These are phyloP conservation scores for Esox masquinongy DNA, from an alignment of 2,797 vertebrate genomes.

Conservation along the genomic window DNA sequence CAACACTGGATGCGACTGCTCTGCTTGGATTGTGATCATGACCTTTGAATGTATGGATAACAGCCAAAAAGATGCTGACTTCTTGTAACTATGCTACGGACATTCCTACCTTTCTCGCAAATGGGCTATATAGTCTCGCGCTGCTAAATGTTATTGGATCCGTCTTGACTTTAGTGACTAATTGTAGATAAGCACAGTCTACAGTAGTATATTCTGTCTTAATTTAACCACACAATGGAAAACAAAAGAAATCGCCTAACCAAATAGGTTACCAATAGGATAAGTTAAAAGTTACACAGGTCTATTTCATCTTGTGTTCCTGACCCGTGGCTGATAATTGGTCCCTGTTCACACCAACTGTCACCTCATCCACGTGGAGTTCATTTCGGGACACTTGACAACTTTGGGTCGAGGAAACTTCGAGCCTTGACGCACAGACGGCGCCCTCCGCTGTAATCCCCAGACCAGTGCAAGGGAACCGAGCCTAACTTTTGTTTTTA, in stretches of 20 bases:
- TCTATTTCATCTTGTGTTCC: neutral
- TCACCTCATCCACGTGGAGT: conserved; percentile 59
- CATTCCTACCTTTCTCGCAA: neutral
- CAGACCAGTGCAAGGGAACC: neutral
- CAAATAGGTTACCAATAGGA: neutral
- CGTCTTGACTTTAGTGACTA: neutral
- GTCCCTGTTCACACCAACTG: conserved; percentile 23
- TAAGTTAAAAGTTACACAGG: neutral
- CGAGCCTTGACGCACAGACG: neutral
- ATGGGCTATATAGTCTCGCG: neutral
- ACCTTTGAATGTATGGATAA: conserved; percentile 21
- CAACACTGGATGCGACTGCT: conserved; percentile 18
- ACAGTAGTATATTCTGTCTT: neutral
- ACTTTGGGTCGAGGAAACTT: conserved; percentile 43
- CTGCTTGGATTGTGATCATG: conserved; percentile 1
- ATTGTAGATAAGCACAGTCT: neutral
- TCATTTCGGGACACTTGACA: conserved; percentile 43
- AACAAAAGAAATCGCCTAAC: neutral
- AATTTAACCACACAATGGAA: neutral
- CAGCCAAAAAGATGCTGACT: conserved; percentile 20
- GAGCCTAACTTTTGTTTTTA: neutral
- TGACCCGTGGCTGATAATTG: neutral
- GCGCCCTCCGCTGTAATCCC: neutral
- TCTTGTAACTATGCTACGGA: neutral
- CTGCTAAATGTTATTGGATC: neutral